Evolutionary conservation across 2,888 invertebrate genomes (phyloP).

Genomic region (Trichopria drosophilae): DNA sequence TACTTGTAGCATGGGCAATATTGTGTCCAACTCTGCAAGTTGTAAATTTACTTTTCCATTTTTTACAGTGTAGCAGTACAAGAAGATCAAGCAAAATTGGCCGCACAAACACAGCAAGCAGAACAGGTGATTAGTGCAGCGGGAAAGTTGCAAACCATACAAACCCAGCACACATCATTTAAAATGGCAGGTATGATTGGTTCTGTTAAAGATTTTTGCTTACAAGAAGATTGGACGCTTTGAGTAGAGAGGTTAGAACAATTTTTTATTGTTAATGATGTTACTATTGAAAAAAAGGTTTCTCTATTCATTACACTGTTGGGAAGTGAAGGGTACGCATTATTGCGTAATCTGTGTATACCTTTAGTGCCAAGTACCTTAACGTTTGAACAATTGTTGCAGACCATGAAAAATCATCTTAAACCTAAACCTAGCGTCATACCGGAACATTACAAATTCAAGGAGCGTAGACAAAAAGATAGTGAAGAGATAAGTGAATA

Average conservation of each 20-base stretch:
- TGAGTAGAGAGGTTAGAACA: conserved; percentile 23
- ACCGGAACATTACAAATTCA: conserved; percentile 30
- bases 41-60: too few species aligned
- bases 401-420: conserved; percentile 28
- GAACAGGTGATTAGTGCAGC: too few species aligned
- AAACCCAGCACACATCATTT: too few species aligned
- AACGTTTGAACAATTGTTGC: conserved; percentile 13
- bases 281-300: conserved; percentile 13
- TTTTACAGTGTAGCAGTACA: too few species aligned
- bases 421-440: conserved; percentile 29
- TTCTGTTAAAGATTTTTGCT: conserved; percentile 9
- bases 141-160: too few species aligned
- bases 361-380: conserved; percentile 18
- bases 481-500: conserved; percentile 16
- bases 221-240: conserved; percentile 16
- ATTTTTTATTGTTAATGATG: conserved; percentile 20
- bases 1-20: too few species aligned
- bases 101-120: too few species aligned
- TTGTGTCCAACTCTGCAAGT: too few species aligned
- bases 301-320: too few species aligned
- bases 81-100: too few species aligned
- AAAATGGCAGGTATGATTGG: conserved; percentile 11
- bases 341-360: conserved; percentile 28
- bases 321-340: conserved; percentile 21
- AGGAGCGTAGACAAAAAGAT: conserved; percentile 26